These are phyloP conservation scores for Xiphophorus hellerii DNA, from an alignment of 2,113 vertebrate species.

Conservation along the genomic window DNA sequence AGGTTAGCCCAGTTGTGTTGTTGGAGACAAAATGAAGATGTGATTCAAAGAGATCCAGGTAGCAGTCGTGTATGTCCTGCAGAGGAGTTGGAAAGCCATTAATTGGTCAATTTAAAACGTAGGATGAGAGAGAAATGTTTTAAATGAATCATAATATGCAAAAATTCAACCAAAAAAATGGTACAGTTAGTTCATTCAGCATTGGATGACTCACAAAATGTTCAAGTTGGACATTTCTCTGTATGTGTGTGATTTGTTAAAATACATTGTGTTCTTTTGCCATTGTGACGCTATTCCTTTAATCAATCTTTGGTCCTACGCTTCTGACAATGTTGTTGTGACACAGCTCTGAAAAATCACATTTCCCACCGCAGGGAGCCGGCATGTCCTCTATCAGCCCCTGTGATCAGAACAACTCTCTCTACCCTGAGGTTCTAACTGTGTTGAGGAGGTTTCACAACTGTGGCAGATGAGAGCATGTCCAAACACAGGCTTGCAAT, in stretches of 20 bases:
- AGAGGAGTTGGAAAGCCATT: slow-evolving; percentile 1
- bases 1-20: slow-evolving; percentile 85
- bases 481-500: slow-evolving; percentile 67
- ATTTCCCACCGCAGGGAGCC: slow-evolving; percentile 65
- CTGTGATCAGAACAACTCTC: slow-evolving; percentile 64
- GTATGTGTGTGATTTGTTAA: neutral
- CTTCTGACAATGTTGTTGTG: slow-evolving; percentile 49
- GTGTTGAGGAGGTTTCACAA: slow-evolving; percentile 72
- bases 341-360: slow-evolving; percentile 54
- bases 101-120: neutral
- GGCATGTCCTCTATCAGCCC: slow-evolving; percentile 62
- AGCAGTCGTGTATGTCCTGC: slow-evolving; percentile 92
- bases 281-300: slow-evolving; percentile 10
- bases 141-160: neutral
- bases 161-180: neutral
- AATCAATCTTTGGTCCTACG: slow-evolving; percentile 29
- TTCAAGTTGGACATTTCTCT: neutral
- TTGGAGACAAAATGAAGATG: slow-evolving; percentile 93
- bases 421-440: slow-evolving; percentile 60
- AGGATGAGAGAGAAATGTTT: no score
- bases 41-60: slow-evolving; percentile 93
- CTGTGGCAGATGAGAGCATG: slow-evolving; percentile 53
- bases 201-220: slow-evolving; percentile 27
- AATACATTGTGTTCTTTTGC: slow-evolving; percentile 49
- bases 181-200: slow-evolving; percentile 3